phyloP scores from a whole-genome alignment of 2,888 invertebrate species.

The Agrypnus murinus region DNA sequence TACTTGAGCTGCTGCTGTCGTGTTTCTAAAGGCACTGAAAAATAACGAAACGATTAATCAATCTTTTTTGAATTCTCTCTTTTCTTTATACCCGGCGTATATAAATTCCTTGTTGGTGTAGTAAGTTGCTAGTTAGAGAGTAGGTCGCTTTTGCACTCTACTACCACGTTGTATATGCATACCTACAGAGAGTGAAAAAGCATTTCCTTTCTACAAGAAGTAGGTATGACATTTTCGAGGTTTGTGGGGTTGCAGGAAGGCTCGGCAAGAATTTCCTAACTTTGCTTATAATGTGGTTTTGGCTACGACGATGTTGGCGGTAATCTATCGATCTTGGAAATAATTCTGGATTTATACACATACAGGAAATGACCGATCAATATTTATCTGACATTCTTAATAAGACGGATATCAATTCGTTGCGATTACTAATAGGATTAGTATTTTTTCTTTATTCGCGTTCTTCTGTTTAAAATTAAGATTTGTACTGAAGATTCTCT shows the following conservation, averaged over 20 bases:
- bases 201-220: conserved; percentile 30
- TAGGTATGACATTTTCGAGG: conserved; percentile 17
- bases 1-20: conserved; percentile 29
- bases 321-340: conserved; percentile 44
- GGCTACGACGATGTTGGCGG: conserved; percentile 15
- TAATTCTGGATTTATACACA: no score
- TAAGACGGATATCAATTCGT: no score
- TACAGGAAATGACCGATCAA: no score
- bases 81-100: background rate
- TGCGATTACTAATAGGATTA: no score
- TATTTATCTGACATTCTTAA: no score
- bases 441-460: no score
- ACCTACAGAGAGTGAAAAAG: conserved; percentile 13
- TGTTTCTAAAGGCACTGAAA: conserved; percentile 35
- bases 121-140: no score
- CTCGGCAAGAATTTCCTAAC: conserved; percentile 43
- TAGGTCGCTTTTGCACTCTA: conserved; percentile 26
- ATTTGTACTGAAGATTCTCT: no score
- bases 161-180: no score
- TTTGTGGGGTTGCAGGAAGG: conserved; percentile 21
- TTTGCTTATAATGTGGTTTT: conserved; percentile 43
- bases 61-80: conserved; percentile 36
- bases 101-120: background rate
- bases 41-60: conserved; percentile 45
- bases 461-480: no score